A percentile compares a stretch with the other conserved stretches of the same genome.
These are phyloP conservation scores for Chamaea fasciata DNA, from an alignment of 2,113 vertebrate species.

Conservation along the genomic window DNA sequence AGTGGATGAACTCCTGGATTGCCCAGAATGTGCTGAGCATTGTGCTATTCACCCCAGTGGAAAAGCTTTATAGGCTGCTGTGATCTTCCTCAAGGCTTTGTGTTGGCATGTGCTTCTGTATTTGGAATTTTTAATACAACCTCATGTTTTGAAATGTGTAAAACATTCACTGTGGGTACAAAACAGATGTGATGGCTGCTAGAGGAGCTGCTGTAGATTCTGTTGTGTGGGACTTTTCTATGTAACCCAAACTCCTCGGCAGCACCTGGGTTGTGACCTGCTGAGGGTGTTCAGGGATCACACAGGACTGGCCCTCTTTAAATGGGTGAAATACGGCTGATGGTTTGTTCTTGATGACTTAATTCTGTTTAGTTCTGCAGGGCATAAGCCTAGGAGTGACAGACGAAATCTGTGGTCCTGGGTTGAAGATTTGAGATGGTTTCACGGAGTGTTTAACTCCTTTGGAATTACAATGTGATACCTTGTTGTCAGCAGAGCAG, in stretches of 20 bases:
- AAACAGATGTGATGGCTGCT: not conserved
- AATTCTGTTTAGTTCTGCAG: not conserved
- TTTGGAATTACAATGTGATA: not conserved
- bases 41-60: not conserved
- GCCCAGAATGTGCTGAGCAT: not conserved
- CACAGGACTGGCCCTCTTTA: not conserved
- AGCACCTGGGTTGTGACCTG: not conserved
- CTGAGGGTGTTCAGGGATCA: not conserved
- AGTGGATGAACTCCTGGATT: not conserved
- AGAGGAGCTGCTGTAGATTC: not conserved
- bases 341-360: not conserved
- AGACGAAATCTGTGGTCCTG: not conserved
- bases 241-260: not conserved
- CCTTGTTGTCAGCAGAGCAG: not conserved
- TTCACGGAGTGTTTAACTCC: not conserved
- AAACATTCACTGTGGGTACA: rapidly evolving
- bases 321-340: not conserved
- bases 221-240: not conserved
- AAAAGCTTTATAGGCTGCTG: not conserved
- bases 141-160: not conserved
- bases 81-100: not conserved
- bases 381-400: not conserved
- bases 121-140: not conserved
- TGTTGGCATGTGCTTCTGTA: not conserved
- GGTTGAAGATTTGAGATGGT: not conserved